Conservation (phyloP, 2,797 vertebrate genomes). For the Microhierax caerulescens region DNA sequence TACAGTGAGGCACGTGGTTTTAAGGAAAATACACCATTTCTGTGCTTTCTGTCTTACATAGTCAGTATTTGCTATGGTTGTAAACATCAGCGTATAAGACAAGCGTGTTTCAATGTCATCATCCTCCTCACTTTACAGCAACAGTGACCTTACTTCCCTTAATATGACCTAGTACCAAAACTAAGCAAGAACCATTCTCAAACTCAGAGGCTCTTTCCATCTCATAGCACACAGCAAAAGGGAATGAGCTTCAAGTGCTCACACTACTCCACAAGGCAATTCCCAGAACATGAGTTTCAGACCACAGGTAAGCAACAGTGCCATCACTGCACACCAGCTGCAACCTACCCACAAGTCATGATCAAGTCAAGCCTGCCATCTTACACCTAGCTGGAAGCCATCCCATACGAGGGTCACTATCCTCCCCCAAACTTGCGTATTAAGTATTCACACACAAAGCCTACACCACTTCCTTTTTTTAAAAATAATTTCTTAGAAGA, state of each 20-base stretch:
- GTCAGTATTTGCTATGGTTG: background rate
- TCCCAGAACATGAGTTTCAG: background rate
- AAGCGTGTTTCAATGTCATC: background rate
- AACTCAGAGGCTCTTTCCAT: background rate
- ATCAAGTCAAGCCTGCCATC: background rate
- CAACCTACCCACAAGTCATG: background rate
- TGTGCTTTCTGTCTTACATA: background rate
- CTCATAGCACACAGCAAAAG: background rate
- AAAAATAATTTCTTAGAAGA: background rate
- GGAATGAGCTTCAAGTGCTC: background rate
- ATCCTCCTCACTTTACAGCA: background rate
- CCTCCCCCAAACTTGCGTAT: background rate
- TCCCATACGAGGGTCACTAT: background rate
- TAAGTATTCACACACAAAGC: background rate
- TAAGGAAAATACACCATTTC: background rate
- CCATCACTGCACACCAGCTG: accelerated
- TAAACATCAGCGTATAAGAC: constrained; percentile 36
- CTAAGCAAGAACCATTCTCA: background rate
- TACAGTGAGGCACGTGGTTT: background rate
- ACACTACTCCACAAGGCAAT: background rate
- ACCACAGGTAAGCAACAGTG: accelerated
- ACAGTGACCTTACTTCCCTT: background rate
- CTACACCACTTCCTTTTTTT: background rate
- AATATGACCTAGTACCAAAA: background rate
- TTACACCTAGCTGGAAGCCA: background rate